Percentiles rank a stretch among this genome's conserved stretches.
Evolutionary conservation across 2,113 vertebrate genomes (phyloP).

Genomic region (Cololabis saira): DNA sequence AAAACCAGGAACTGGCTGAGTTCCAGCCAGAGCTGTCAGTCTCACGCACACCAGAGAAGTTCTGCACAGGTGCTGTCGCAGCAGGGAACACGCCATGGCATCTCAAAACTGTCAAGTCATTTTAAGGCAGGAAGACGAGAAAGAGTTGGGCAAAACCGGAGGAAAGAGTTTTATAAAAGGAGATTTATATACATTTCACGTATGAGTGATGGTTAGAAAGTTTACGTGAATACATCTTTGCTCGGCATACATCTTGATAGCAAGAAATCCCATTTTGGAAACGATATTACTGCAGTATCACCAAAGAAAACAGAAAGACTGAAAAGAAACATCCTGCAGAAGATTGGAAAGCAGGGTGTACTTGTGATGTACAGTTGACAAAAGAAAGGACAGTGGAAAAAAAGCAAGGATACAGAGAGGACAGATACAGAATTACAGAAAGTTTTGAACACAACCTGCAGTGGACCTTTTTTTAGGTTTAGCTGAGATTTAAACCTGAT

Average conservation of each 20-base stretch:
- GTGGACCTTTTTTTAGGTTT: too few species aligned
- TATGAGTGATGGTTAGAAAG: too few species aligned
- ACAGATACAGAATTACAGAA: neutral
- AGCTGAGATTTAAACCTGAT: too few species aligned
- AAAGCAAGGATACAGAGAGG: constrained; percentile 11
- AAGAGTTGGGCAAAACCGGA: neutral
- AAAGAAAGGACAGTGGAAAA: constrained; percentile 14
- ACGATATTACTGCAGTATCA: too few species aligned
- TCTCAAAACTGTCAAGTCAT: constrained; percentile 34
- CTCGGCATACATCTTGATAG: too few species aligned
- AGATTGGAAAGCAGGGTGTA: neutral
- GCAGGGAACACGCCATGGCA: constrained; percentile 30
- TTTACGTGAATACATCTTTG: too few species aligned
- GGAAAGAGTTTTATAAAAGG: too few species aligned
- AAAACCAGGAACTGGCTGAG: constrained; percentile 25
- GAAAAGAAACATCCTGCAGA: neutral
- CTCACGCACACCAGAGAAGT: constrained; percentile 26
- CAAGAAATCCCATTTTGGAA: too few species aligned
- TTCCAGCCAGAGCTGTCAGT: constrained; percentile 42
- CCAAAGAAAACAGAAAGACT: too few species aligned
- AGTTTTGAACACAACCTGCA: too few species aligned
- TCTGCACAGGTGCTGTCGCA: constrained; percentile 44
- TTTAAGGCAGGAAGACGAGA: constrained; percentile 12
- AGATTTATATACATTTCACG: too few species aligned
- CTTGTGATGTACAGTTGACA: neutral